Evolutionary conservation across 2,888 invertebrate species (phyloP).

Genomic region (Lasius fuliginosus): DNA sequence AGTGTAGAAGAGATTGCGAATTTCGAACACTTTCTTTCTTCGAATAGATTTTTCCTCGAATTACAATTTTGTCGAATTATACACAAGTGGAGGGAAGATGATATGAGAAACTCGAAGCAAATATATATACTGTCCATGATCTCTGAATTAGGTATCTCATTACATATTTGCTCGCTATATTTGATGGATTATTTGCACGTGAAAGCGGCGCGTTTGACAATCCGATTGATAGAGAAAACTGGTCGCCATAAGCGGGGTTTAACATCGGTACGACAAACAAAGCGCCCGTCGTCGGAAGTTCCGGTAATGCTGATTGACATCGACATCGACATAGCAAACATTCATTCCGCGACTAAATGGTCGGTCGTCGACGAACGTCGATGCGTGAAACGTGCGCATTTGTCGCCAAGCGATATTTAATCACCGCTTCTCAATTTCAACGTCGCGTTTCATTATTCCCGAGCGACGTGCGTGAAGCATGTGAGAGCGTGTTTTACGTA

Average conservation of each 20-base stretch:
- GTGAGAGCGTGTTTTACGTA: conserved; percentile 3
- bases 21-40: background rate
- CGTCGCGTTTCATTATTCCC: conserved; percentile 42
- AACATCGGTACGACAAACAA: conserved; percentile 50
- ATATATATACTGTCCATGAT: no score
- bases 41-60: background rate
- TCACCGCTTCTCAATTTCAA: conserved; percentile 36
- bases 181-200: conserved; percentile 28
- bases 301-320: conserved; percentile 44
- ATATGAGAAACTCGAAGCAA: background rate
- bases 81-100: background rate
- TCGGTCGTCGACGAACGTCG: conserved; percentile 7
- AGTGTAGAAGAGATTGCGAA: background rate
- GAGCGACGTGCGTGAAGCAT: background rate
- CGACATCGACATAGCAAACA: conserved; percentile 25
- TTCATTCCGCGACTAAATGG: conserved; percentile 46
- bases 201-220: conserved; percentile 28
- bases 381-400: conserved; percentile 17
- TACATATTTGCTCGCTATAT: conserved; percentile 19
- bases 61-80: background rate
- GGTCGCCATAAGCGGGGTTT: conserved; percentile 37
- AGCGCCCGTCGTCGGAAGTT: conserved; percentile 44
- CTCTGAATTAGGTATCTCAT: background rate
- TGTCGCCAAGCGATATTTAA: conserved; percentile 37
- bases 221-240: conserved; percentile 37